These are phyloP conservation scores for Cryptocheilus praepositus DNA, from an alignment of 2,888 invertebrate genomes.

Conservation along the genomic window DNA sequence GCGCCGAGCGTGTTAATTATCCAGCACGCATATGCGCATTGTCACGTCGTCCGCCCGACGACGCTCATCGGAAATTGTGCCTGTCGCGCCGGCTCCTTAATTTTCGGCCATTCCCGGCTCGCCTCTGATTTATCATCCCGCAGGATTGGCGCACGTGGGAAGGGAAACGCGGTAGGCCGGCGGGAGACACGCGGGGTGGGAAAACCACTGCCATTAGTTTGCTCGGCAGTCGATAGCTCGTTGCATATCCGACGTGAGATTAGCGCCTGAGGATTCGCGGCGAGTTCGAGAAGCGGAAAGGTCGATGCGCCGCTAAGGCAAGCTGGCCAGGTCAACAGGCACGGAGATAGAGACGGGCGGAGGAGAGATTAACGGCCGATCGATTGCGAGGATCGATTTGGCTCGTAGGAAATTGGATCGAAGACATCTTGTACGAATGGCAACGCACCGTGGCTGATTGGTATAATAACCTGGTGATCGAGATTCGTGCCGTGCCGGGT, in stretches of 20 bases:
- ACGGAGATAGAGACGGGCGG: constrained; percentile 6
- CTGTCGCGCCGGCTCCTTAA: constrained; percentile 53
- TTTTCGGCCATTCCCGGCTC: constrained; percentile 47
- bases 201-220: constrained; percentile 65
- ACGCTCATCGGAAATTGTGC: no score
- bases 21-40: constrained; percentile 15
- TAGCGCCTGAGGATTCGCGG: constrained; percentile 57
- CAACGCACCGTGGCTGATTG: constrained; percentile 20
- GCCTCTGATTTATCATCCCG: constrained; percentile 31
- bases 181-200: constrained; percentile 11
- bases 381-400: constrained; percentile 45
- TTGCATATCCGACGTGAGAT: constrained; percentile 56
- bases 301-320: constrained; percentile 21
- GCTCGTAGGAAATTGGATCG: constrained; percentile 47
- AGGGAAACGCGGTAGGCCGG: no score
- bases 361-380: constrained; percentile 28
- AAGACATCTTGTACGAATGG: constrained; percentile 36
- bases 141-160: constrained; percentile 20
- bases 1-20: no score
- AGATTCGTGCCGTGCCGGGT: constrained; percentile 32
- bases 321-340: constrained; percentile 3
- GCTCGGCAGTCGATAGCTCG: constrained; percentile 56
- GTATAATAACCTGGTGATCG: constrained; percentile 53
- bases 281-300: constrained; percentile 32
- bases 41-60: not conserved